Evolutionary conservation across 2,888 invertebrate species (phyloP), one percentile per base, ranked within the genome.

Genomic region (Amphipyra tragopoginis): DNA sequence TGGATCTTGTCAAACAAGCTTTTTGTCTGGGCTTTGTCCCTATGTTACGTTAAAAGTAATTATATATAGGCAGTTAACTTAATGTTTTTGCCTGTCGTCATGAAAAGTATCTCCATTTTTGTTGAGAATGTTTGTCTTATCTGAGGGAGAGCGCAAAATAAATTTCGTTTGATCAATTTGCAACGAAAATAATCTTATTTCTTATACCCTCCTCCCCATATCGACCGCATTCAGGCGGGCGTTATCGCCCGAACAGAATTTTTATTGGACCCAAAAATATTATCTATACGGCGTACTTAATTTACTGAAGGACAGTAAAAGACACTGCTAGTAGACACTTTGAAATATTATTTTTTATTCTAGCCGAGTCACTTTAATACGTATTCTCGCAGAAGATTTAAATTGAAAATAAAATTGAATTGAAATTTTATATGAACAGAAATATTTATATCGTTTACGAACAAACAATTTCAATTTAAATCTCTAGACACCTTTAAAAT

Each of bases 101-200:
- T 70, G 70, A 72, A 78, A 55, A 57, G 42, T 77, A 65, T 71
- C 47, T 66, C 64, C 68, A 68, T 74, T 72, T 72, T 70, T 53
- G 34, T 71, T 59, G 51, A 45, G 65, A 73, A 71, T 75, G 68
- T 75, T 79, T 77, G 68, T 73, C 34, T 75, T 71, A 61, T 70
- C 59, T 65, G 57, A 61, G 66, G 64, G 64, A 68, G 65, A 73
- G 52, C 44, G 63, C 50, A 64, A 78, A 71, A 75, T 67, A 79
- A 79, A 75, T 74, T 78, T 72, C 64, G 73, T 79, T 80, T 80
- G 79, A 80, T 78, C 79, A 80, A 80, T 80, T 79, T 80, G 79
- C 67, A 79, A 77, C 56, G 73, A 77, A 80, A 73, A 77, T 75
- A 80, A 80, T 78, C 70, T 72, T 72, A 73, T 80, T 80, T 70